These are phyloP conservation scores for Prunella himalayana DNA, from an alignment of 2,113 vertebrate genomes.

Conservation along the genomic window DNA sequence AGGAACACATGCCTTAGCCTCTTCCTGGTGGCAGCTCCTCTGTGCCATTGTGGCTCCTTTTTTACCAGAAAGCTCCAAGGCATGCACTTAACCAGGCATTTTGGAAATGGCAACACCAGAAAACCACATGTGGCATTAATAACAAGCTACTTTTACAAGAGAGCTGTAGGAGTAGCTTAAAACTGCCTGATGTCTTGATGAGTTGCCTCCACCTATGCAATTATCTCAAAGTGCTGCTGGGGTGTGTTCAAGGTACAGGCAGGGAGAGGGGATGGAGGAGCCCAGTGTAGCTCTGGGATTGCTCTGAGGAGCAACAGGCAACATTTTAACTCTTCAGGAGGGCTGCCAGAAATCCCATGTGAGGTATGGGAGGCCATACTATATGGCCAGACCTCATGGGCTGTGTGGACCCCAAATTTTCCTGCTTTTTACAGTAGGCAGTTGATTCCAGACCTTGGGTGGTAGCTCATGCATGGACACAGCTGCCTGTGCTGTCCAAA, in stretches of 20 bases:
- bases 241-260: background rate
- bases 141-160: background rate
- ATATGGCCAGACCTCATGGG: background rate
- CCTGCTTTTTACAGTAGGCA: background rate
- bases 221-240: background rate
- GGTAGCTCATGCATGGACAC: background rate
- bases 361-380: background rate
- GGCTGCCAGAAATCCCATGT: background rate
- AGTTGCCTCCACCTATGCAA: constrained; percentile 22
- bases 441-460: background rate
- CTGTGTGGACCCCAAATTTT: background rate
- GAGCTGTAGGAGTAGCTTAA: background rate
- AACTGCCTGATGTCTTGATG: constrained; percentile 19
- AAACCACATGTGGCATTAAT: background rate
- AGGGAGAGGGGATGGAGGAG: background rate
- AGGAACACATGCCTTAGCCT: background rate
- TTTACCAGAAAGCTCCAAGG: background rate
- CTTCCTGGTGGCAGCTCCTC: background rate
- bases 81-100: background rate
- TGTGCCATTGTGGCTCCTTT: background rate
- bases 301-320: background rate
- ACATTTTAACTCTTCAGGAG: background rate
- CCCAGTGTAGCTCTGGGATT: background rate
- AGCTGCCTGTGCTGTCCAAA: background rate
- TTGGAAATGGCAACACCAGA: background rate